A percentile compares a stretch with the other conserved stretches of the same genome.
Conservation (phyloP, 2,797 vertebrate species). For the Acrocephalus scirpaceus region DNA sequence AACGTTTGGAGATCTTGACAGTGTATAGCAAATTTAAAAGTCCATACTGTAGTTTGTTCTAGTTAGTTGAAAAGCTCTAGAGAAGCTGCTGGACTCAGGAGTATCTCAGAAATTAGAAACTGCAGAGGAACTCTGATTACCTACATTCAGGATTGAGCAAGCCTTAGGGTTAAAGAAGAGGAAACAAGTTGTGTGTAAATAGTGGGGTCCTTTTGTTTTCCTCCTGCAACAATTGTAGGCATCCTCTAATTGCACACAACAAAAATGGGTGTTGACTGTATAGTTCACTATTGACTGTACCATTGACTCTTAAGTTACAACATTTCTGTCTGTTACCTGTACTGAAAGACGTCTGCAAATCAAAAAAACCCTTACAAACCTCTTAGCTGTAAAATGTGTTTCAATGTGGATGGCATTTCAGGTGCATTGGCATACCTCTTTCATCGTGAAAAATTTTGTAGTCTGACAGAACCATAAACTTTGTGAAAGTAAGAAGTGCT, state of each 20-base stretch:
- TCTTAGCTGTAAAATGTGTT: neutral
- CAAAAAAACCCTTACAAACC: neutral
- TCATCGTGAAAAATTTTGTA: neutral
- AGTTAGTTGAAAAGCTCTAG: neutral
- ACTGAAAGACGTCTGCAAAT: neutral
- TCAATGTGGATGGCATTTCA: neutral
- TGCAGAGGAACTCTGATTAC: neutral
- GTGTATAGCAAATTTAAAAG: neutral
- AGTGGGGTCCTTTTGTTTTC: neutral
- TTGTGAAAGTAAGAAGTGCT: neutral
- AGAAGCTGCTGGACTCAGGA: neutral
- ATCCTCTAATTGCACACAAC: neutral
- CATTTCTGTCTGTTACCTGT: neutral
- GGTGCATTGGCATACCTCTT: neutral
- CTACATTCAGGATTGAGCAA: neutral
- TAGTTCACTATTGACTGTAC: neutral
- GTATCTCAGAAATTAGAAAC: neutral
- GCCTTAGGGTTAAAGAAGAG: neutral
- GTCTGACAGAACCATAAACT: neutral
- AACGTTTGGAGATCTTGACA: neutral
- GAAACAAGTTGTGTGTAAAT: neutral
- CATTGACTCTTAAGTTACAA: neutral
- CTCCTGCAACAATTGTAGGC: neutral
- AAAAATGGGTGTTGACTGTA: neutral
- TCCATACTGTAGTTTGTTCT: neutral